A percentile compares a stretch with the other conserved stretches of the same genome.
phyloP scores from a whole-genome alignment of 1,140 invertebrate species.

The Diabrotica undecimpunctata region DNA sequence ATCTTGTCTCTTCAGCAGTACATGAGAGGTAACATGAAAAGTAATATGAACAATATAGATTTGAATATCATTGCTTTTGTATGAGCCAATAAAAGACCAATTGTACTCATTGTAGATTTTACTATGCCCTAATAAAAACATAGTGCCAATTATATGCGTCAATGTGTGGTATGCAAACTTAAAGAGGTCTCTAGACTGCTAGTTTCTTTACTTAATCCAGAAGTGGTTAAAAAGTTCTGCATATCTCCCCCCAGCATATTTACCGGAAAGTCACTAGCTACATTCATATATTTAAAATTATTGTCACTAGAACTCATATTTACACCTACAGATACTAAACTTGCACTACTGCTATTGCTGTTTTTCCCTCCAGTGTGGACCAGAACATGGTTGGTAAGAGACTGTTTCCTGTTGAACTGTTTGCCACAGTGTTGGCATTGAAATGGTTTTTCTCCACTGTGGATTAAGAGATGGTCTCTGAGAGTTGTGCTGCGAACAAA shows the following conservation, averaged over 20 bases:
- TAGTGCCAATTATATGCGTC: no score
- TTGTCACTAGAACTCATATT: background rate
- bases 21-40: no score
- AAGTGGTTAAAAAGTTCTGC: background rate
- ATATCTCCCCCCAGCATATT: background rate
- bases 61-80: no score
- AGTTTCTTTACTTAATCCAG: no score
- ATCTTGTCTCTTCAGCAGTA: no score
- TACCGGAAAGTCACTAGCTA: background rate
- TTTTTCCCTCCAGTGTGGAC: slow-evolving; percentile 4
- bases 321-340: background rate
- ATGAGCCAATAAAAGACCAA: no score
- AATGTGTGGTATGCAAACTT: no score
- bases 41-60: no score
- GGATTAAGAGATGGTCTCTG: slow-evolving; percentile 56
- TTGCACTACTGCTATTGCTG: background rate
- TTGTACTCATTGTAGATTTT: no score
- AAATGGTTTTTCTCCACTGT: slow-evolving; percentile 63
- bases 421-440: slow-evolving; percentile 55
- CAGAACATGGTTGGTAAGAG: slow-evolving; percentile 12
- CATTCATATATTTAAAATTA: background rate
- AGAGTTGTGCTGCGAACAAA: slow-evolving; percentile 58
- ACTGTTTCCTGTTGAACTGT: slow-evolving; percentile 48
- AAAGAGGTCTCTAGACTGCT: no score
- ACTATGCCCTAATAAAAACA: no score